A percentile compares a stretch with the other conserved stretches of the same genome.
These are phyloP conservation scores for Crocidura indochinensis DNA, from an alignment of 2,797 vertebrate genomes.

Conservation along the genomic window DNA sequence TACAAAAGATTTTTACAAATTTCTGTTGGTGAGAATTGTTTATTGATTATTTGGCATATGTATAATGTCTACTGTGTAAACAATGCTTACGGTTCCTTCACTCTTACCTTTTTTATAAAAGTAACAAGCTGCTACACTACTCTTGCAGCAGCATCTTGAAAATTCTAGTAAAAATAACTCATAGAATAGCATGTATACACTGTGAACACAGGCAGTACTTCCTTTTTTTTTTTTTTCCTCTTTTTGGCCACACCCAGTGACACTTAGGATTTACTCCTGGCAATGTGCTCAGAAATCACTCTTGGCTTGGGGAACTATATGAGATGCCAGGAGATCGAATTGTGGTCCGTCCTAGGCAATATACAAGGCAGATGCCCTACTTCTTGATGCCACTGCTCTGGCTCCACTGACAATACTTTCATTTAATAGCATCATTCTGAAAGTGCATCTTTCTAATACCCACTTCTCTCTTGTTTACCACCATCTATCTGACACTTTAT, in stretches of 20 bases:
- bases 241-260: no score
- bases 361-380: no score
- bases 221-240: no score
- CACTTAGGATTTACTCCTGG: no score
- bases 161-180: conserved; percentile 35
- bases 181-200: neutral
- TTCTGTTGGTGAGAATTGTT: conserved; percentile 19
- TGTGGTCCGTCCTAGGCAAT: no score
- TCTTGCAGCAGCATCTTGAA: neutral
- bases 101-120: conserved; percentile 34
- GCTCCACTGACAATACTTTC: neutral
- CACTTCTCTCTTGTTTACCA: neutral
- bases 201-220: neutral
- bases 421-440: neutral
- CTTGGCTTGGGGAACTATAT: no score
- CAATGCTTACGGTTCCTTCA: neutral
- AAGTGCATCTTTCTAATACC: neutral
- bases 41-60: neutral
- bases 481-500: neutral
- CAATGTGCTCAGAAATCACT: no score
- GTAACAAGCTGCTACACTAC: neutral
- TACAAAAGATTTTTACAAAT: conserved; percentile 62
- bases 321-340: no score
- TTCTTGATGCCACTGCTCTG: no score
- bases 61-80: neutral